Evolutionary conservation across 1,140 invertebrate genomes (phyloP), one percentile per base, ranked within the genome.

Genomic region (Sarcophaga peregrina): DNA sequence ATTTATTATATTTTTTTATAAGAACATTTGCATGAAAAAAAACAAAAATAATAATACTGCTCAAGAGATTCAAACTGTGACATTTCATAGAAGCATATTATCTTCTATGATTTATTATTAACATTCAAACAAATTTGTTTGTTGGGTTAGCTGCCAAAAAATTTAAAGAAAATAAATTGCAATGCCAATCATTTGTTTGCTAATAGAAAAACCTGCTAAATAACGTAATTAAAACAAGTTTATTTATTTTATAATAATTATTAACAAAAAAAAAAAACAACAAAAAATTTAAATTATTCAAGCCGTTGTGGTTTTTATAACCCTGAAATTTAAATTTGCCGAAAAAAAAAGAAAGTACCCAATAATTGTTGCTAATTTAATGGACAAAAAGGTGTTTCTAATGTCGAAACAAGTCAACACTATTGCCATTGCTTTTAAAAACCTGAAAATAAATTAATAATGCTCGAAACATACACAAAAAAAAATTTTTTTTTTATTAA

Each of bases 261-360:
- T 3, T 52, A 10, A 52, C 5, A 10, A 52, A 3, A 52, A 52
- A 52, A 52, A 3, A 52, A 52, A 52, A 1, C 50, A 13, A 13
- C 1, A 13, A 52, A 52, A 52, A 3, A 52, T 52, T 52, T 52
- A 10, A 10, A 52, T 52, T 52, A 10, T 52, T 10, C 13, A 52
- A 52, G 13, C 8, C 13, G 5, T 13, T 52, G 50, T 9, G 0
- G 17, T 20, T 68, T 68, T 68, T n/a, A 68, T 68, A 68, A 68
- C 62, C 62, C 62, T 68, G 62, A 68, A 68, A 68, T 68, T 68
- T 68, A 20, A 20, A n/a, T 13, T n/a, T n/a, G n/a, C n/a, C n/a
- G n/a, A 68, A 52, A 10, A 52, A 52, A 68, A 68, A 68, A 68
- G 62, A 68, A 68, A 68, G 62, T 68, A 68, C 13, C n/a, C 7